Evolutionary conservation across 2,113 vertebrate genomes (phyloP), one percentile per base, ranked within the genome.

Genomic region (Agapornis roseicollis): DNA sequence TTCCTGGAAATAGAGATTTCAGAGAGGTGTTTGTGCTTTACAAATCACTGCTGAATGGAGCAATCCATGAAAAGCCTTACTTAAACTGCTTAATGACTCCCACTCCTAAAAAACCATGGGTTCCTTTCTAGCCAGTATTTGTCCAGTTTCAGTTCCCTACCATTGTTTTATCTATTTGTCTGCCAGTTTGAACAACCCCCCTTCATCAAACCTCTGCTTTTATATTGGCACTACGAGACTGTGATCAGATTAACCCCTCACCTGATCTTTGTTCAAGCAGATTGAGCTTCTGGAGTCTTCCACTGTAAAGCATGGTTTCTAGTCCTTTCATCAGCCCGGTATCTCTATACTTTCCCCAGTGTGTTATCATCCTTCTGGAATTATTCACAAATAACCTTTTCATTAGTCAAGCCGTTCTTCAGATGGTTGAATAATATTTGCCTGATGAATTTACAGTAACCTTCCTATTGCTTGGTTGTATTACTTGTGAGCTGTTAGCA

Each of bases 361-460:
- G 61, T 79, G 74, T 92, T 89, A 71, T 41, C 65, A 91, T 82
- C 87, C 72, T 94, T 92, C 89, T 92, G 94, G 70, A 87, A 91
- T 96, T 96, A 94, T 86, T 96, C 93, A 96, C 46, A 93, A 84
- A 71, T 93, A 95, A 91, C 92, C 72, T 97, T 94, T 96, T 86
- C 55, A 68, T 92, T 93, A 95, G 65, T 91, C 79, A 74, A 85
- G 55, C 35, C 0, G 0, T 72, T 94, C 76, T 90, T 96, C 90
- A 88, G 33, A 91, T 90, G 60, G 82, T 68, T 91, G 82, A 96
- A 94, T 88, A 89, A 85, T 88, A 88, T 78, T 86, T 92, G 60
- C 65, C 80, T 90, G 69, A 83, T 87, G 52, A 91, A 86, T 94
- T 88, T 93, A 65, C 50, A 88, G 55, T 77, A 90, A 53, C 17